phyloP scores from a whole-genome alignment of 2,113 vertebrate genomes.

The Paramormyrops kingsleyae region DNA sequence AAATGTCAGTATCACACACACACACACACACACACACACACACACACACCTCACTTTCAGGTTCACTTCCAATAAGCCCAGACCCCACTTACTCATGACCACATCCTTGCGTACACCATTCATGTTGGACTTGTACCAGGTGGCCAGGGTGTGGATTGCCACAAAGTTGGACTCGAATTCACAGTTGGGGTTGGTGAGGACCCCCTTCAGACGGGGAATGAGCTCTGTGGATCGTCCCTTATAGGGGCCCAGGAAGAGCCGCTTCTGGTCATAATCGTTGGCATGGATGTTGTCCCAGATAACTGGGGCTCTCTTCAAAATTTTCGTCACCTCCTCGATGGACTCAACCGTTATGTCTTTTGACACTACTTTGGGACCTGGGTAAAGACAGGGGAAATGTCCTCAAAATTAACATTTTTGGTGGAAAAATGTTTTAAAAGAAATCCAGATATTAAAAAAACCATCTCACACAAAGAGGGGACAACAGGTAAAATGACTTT shows the following conservation, averaged over 20 bases:
- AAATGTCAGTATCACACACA: not conserved
- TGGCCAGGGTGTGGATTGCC: slow-evolving; percentile 89
- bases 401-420: not conserved
- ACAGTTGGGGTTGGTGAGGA: slow-evolving; percentile 96
- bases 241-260: slow-evolving; percentile 87
- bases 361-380: slow-evolving; percentile 96
- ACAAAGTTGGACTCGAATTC: slow-evolving; percentile 98
- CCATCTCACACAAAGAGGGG: not conserved
- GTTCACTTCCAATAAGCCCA: not conserved
- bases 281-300: slow-evolving; percentile 99
- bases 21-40: not conserved
- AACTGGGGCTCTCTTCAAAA: slow-evolving; percentile 85
- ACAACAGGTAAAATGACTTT: not conserved
- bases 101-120: slow-evolving; percentile 76
- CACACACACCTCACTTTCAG: not conserved
- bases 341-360: slow-evolving; percentile 94
- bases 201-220: slow-evolving; percentile 83
- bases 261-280: slow-evolving; percentile 97
- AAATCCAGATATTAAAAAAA: not conserved
- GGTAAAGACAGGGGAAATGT: not conserved
- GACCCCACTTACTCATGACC: slow-evolving; percentile 76
- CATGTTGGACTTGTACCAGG: slow-evolving; percentile 85
- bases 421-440: not conserved
- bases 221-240: slow-evolving; percentile 92
- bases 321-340: slow-evolving; percentile 88